phyloP scores from a whole-genome alignment of 2,888 invertebrate genomes.

The Clitarchus hookeri region DNA sequence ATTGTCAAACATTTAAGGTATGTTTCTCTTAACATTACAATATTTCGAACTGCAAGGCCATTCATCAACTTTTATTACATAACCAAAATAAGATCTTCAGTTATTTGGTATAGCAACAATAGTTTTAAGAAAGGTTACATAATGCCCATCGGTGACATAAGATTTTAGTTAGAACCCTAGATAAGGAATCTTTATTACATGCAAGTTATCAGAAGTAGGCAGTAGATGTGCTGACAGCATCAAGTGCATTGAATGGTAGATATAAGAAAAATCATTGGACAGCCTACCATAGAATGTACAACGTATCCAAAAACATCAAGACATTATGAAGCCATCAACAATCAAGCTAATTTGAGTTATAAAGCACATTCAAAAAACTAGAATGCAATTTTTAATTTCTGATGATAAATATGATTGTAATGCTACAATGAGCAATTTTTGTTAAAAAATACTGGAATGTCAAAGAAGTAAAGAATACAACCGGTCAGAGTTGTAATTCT shows the following conservation, averaged over 20 bases:
- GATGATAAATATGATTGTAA: conserved; percentile 23
- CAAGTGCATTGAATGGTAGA: conserved; percentile 7
- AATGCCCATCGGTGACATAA: background rate
- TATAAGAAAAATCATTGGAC: background rate
- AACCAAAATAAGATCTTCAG: background rate
- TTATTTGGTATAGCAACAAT: background rate
- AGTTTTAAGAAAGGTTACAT: background rate
- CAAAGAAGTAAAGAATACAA: conserved; percentile 14
- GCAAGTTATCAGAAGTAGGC: background rate
- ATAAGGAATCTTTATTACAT: conserved; percentile 14
- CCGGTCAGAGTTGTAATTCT: background rate
- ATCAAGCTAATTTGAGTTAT: conserved; percentile 22
- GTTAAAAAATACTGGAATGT: conserved; percentile 14
- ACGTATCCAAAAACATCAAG: conserved; percentile 14
- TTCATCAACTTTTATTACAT: background rate
- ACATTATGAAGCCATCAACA: conserved; percentile 10
- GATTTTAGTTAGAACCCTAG: background rate
- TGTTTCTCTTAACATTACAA: background rate
- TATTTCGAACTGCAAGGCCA: background rate
- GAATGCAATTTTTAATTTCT: conserved; percentile 9
- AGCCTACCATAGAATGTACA: background rate
- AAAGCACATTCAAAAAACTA: conserved; percentile 22
- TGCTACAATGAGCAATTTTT: background rate
- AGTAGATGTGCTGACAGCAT: background rate
- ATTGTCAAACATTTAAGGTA: background rate